Evolutionary conservation across 2,888 invertebrate species (phyloP).

Genomic region (Andrena dorsata): DNA sequence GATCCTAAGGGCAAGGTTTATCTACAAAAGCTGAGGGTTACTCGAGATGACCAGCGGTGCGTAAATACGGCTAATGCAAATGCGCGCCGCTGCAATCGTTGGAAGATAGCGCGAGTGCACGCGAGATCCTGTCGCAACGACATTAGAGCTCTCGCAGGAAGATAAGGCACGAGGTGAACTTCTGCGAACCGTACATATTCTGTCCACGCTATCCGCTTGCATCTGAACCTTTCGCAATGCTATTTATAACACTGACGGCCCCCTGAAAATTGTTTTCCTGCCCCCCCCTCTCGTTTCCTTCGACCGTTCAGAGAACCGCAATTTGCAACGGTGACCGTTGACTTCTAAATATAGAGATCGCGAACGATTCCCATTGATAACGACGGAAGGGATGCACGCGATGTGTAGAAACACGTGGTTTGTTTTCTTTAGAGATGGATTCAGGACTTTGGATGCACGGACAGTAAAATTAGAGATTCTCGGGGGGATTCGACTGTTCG

Average conservation of each 20-base stretch:
- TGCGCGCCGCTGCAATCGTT: constrained; percentile 11
- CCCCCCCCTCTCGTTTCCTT: background rate
- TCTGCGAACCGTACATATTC: constrained; percentile 36
- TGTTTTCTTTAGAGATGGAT: too few species aligned
- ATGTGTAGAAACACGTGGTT: too few species aligned
- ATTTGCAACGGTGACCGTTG: background rate
- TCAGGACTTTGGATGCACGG: too few species aligned
- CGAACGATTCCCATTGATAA: constrained; percentile 3
- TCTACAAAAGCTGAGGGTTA: background rate
- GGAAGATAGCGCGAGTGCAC: constrained; percentile 30
- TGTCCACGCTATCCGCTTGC: constrained; percentile 18
- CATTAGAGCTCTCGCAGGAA: constrained; percentile 36
- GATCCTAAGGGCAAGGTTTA: background rate
- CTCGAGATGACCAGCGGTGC: background rate
- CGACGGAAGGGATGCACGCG: background rate
- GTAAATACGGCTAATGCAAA: constrained; percentile 3
- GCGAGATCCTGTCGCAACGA: constrained; percentile 35
- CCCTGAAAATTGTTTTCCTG: constrained; percentile 31
- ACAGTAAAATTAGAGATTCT: too few species aligned
- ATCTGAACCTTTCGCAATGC: constrained; percentile 2
- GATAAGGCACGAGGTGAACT: constrained; percentile 44
- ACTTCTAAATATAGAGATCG: background rate
- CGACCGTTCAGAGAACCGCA: background rate
- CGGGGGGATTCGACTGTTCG: background rate
- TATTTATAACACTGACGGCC: constrained; percentile 39